Evolutionary conservation across 2,797 vertebrate species (phyloP), one percentile per base, ranked within the genome.

Genomic region (Remorina albescens): DNA sequence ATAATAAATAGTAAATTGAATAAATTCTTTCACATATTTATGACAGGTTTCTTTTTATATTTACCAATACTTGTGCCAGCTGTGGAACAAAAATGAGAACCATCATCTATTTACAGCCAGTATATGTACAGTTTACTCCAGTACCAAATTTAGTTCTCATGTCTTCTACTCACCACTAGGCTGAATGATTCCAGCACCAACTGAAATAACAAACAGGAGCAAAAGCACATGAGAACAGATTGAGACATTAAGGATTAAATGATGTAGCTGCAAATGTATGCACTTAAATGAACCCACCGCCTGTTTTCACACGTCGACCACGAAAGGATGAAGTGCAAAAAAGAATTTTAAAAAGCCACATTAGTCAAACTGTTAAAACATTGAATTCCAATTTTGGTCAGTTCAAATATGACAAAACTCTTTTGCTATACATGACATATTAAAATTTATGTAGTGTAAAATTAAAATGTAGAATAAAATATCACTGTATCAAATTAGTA

Each of bases 21-120:
- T n/a, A n/a, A n/a, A n/a, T 15, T 74, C 0, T 39, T n/a, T 46
- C 3, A 2, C 41, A n/a, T 50, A 30, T 36, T 28, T 54, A n/a
- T 47, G 0, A 76, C 0, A 46, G 30, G 8, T 54, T 34, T 41
- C 19, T 16, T 19, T 8, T 6, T 16, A 75, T 82, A 91, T 76
- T 91, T 91, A 92, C 89, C 88, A 73, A 93, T 66, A 85, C 91
- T 19, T 65, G 89, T 90, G 36, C 89, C 91, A 79, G 85, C 92
- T 93, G 85, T 73, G 30, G 78, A 86, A 81, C 64, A 37, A 61
- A 59, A 58, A 58, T n/a, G n/a, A n/a, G n/a, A n/a, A n/a, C 28
- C 16, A 73, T 51, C 1, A 67, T 4, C 6, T 21, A 8, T 36
- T 1, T 28, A 51, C 3, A 10, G 0, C 30, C 19, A n/a, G 8